phyloP scores from a whole-genome alignment of 2,113 vertebrate species.

The Panthera leo region DNA sequence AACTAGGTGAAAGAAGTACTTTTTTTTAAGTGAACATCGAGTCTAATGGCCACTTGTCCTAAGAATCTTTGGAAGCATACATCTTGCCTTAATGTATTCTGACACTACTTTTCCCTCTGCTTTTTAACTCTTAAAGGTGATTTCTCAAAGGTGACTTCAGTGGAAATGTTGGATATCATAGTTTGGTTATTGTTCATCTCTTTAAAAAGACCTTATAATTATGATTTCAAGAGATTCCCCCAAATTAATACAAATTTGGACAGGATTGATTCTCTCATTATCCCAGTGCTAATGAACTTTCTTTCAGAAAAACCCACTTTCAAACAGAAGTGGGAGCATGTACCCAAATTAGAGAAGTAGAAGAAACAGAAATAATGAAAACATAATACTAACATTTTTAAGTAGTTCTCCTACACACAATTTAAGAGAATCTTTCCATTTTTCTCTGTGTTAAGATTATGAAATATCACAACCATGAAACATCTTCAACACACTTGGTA shows the following conservation, averaged over 20 bases:
- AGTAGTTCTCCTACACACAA: not conserved
- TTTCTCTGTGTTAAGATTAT: not conserved
- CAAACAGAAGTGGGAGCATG: not conserved
- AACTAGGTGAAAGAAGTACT: not conserved
- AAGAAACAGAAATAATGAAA: constrained; percentile 18
- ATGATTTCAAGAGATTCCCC: not conserved
- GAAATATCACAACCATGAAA: not conserved
- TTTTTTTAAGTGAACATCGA: not conserved
- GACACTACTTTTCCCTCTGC: not conserved
- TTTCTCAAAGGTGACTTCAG: not conserved
- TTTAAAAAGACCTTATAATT: not conserved
- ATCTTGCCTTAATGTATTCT: not conserved
- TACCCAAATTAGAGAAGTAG: not conserved
- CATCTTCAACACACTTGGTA: not conserved
- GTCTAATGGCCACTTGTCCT: not conserved
- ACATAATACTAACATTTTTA: not conserved
- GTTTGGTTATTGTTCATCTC: not conserved
- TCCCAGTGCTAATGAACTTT: not conserved
- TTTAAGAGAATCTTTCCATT: not conserved
- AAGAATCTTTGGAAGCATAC: not conserved
- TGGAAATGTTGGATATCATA: not conserved
- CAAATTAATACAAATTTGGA: not conserved
- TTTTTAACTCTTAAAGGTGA: not conserved
- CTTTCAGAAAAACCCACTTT: not conserved
- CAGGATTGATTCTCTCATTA: not conserved